Evolutionary conservation across 1,140 invertebrate species (phyloP).

Genomic region (Alviniconcha marisindica): DNA sequence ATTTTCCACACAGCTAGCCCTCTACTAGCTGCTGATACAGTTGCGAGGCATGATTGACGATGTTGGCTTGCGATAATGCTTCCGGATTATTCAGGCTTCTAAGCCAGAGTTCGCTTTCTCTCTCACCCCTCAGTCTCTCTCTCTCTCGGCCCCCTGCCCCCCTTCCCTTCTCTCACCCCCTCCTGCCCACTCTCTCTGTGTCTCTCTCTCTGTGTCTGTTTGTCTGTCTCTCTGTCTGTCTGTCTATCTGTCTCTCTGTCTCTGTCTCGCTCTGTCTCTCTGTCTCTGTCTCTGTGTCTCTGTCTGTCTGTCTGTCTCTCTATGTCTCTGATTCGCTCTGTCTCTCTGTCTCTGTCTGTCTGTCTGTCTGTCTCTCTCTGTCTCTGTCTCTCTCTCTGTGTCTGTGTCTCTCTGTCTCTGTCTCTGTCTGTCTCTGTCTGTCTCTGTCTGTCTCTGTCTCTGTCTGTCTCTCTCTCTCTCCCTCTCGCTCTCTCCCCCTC

Average conservation of each 20-base stretch:
- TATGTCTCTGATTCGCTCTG: not conserved
- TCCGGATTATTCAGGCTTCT: too few relatives aligned
- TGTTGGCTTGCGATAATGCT: too few relatives aligned
- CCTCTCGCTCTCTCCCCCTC: not conserved
- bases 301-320: not conserved
- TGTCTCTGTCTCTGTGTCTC: not conserved
- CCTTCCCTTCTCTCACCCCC: not conserved
- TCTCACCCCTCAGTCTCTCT: not conserved
- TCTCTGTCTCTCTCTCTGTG: not conserved
- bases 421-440: not conserved
- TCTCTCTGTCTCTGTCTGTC: not conserved
- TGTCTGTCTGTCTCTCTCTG: conserved; percentile 2
- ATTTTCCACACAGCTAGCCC: too few relatives aligned
- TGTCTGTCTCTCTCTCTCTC: not conserved
- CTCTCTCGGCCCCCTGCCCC: not conserved
- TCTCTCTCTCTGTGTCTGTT: not conserved
- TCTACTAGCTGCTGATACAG: too few relatives aligned
- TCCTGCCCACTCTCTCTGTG: not conserved
- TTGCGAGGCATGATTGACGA: too few relatives aligned
- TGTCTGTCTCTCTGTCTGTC: not conserved
- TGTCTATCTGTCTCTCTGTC: not conserved
- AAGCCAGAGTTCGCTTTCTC: too few relatives aligned
- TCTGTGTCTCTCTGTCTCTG: not conserved
- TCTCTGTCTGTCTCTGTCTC: not conserved
- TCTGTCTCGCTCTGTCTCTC: not conserved